Percentiles rank a stretch among this genome's conserved stretches.
These are phyloP conservation scores for Notothenia rossii DNA, from an alignment of 2,113 vertebrate species.

Conservation along the genomic window DNA sequence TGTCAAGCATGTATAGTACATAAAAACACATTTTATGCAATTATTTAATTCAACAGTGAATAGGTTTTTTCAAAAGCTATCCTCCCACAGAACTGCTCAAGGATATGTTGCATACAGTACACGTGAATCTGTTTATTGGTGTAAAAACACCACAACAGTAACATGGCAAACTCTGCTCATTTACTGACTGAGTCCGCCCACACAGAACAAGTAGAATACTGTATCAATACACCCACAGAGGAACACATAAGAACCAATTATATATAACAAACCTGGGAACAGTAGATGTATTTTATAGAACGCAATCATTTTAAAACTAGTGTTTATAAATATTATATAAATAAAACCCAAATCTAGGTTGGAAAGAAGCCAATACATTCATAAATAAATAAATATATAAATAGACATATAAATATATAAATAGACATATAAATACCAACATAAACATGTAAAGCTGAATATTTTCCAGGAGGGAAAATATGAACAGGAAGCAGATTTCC, in stretches of 20 bases:
- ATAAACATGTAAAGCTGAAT: not conserved
- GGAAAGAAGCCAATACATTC: not conserved
- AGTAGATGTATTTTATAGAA: not conserved
- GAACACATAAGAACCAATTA: slow-evolving; percentile 8
- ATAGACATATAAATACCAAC: too few species aligned
- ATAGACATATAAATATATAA: slow-evolving; percentile 6
- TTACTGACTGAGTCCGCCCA: slow-evolving; percentile 30
- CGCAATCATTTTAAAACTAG: not conserved
- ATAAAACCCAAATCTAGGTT: not conserved
- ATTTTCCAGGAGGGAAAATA: not conserved
- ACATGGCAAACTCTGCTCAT: slow-evolving; percentile 26
- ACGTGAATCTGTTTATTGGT: slow-evolving; percentile 40
- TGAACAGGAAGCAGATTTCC: not conserved
- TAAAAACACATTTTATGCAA: slow-evolving; percentile 11
- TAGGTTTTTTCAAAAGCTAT: slow-evolving; percentile 21
- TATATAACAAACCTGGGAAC: not conserved
- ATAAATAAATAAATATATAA: slow-evolving; percentile 30
- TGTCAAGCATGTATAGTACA: not conserved
- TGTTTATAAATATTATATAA: slow-evolving; percentile 9
- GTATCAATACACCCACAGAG: slow-evolving; percentile 21
- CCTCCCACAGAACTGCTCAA: slow-evolving; percentile 47
- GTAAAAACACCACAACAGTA: slow-evolving; percentile 28
- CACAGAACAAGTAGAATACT: slow-evolving; percentile 19
- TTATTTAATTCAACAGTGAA: slow-evolving; percentile 33
- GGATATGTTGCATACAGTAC: slow-evolving; percentile 23